Base-by-base conservation (phyloP, 2,113 vertebrate genomes). In the Austrofundulus limnaeus region DNA sequence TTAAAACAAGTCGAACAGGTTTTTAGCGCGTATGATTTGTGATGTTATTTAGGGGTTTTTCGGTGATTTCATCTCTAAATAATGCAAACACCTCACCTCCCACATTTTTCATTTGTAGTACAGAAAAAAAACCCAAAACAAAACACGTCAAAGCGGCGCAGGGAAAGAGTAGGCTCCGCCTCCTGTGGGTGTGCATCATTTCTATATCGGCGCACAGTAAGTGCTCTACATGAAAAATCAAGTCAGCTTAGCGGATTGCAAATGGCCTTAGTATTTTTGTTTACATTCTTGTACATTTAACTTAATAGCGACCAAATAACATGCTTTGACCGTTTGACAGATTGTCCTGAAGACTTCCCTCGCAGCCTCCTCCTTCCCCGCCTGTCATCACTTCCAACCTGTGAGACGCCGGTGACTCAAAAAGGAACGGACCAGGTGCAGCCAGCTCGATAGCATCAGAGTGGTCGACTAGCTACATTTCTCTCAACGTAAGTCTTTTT, bases 401-500 rank as follows among this genome's bases (percentile, higher is more conserved):
- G 13, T n/a, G 11, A 20, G 17, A 17, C 31, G 1, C 31, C 51
- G 51, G 31, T 12, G 13, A 14, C 12, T 8, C 10, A 16, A 37
- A 54, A 52, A 37, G 31, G n/a, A 54, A 31, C 51, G 6, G n/a
- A 38, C 51, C 31, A 6, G 7, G 6, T 11, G n/a, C 51, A 38
- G 28, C 31, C 65, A 77, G 70, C 55, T 66, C 72, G 76, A 43
- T 31, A 70, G n/a, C 55, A 37, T n/a, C n/a, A n/a, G 9, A 31
- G 24, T 15, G 45, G 47, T 0, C 34, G 21, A 55, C 56, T 31
- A 67, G 28, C 67, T 13, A 38, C 8, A 34, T 34, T 70, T 64
- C 55, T 57, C 23, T 72, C 23, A 69, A 85, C 75, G 84, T 86
- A 50, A 79, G 60, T 21, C 28, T 28, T 58, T 65, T 46, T 1